Evolutionary conservation across 2,888 invertebrate species (phyloP).

Genomic region (Athalia circularis): DNA sequence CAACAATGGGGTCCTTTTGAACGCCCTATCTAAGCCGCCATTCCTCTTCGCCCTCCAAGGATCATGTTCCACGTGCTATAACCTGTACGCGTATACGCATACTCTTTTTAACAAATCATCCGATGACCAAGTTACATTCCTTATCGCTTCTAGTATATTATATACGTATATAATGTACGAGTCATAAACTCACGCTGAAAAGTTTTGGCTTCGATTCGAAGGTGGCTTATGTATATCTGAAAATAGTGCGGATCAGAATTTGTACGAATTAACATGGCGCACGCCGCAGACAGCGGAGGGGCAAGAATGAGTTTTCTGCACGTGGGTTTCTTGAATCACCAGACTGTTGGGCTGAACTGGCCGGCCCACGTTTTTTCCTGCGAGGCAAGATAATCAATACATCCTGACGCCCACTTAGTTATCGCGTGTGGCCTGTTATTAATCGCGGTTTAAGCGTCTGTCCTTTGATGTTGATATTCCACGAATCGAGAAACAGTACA

Average conservation of each 20-base stretch:
- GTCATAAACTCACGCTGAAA: too few relatives aligned
- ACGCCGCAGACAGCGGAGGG: background rate
- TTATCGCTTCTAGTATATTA: conserved; percentile 33
- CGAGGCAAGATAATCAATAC: background rate
- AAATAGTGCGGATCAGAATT: too few relatives aligned
- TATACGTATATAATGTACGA: too few relatives aligned
- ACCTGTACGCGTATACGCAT: background rate
- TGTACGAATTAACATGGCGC: background rate
- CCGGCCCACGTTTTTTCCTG: background rate
- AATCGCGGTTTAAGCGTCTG: background rate
- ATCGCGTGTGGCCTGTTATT: background rate
- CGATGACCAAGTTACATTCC: conserved; percentile 41
- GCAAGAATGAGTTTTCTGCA: too few relatives aligned
- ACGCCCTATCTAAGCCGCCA: conserved; percentile 31
- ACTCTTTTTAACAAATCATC: conserved; percentile 41
- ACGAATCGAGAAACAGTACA: background rate
- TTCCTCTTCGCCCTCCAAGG: conserved; percentile 9
- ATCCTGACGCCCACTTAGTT: background rate
- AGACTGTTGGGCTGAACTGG: background rate
- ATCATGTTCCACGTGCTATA: conserved; percentile 22
- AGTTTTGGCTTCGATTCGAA: too few relatives aligned
- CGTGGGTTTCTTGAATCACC: background rate
- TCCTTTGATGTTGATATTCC: background rate
- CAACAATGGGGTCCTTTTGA: conserved; percentile 44
- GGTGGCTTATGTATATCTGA: too few relatives aligned